These are phyloP conservation scores for Trachops cirrhosus DNA, from an alignment of 2,797 vertebrate genomes.

Conservation along the genomic window DNA sequence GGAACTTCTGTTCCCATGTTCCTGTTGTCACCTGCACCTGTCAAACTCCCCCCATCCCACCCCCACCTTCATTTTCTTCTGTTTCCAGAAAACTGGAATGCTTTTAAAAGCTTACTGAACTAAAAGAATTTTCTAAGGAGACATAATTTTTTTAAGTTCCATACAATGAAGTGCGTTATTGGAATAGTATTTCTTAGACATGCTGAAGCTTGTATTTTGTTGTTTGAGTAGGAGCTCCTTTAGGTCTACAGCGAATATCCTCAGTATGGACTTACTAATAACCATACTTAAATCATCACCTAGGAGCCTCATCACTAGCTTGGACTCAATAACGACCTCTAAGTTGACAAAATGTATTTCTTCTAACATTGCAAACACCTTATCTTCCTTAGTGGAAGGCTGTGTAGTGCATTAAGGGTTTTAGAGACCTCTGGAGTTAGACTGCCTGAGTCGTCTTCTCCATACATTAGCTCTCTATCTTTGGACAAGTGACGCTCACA, in stretches of 20 bases:
- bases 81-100: background rate
- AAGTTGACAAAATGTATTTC: background rate
- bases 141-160: background rate
- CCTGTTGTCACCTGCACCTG: background rate
- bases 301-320: background rate
- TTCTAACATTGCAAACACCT: constrained; percentile 9
- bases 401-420: background rate
- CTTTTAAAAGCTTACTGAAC: constrained; percentile 44
- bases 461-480: background rate
- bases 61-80: background rate
- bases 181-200: background rate
- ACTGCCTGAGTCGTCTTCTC: background rate
- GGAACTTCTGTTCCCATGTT: background rate
- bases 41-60: background rate
- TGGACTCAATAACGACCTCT: background rate
- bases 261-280: constrained; percentile 20
- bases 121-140: constrained; percentile 53
- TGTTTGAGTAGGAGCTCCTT: constrained; percentile 3
- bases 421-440: background rate
- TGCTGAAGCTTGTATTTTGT: background rate
- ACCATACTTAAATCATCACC: constrained; percentile 27
- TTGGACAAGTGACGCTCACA: background rate
- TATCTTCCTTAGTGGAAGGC: background rate
- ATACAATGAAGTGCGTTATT: constrained; percentile 28
- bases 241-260: background rate